Percentiles rank a stretch among this genome's conserved stretches.
Evolutionary conservation across 1,140 invertebrate genomes (phyloP).

Genomic region (Leptinotarsa undecemlineata): DNA sequence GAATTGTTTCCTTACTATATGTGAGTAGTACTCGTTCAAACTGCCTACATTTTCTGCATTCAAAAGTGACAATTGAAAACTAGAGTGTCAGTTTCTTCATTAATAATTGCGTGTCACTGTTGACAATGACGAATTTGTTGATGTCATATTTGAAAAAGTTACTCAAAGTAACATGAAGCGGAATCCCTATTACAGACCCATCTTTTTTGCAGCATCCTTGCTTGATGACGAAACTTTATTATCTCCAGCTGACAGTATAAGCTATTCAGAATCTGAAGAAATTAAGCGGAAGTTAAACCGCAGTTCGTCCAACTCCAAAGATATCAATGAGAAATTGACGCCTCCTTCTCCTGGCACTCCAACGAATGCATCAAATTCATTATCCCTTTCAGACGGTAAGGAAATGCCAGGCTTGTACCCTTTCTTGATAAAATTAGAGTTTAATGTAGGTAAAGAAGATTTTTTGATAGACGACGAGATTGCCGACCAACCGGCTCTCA

Average conservation of each 20-base stretch:
- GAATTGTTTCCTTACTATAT: no score
- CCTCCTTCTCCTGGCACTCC: slow-evolving; percentile 67
- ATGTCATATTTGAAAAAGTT: no score
- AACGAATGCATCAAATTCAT: slow-evolving; percentile 75
- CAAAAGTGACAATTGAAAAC: no score
- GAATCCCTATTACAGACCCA: no score
- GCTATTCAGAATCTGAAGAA: slow-evolving; percentile 65
- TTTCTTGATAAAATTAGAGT: background rate
- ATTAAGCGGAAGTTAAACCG: slow-evolving; percentile 50
- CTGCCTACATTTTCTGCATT: no score
- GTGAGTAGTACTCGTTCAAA: no score
- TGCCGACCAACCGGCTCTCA: slow-evolving; percentile 82
- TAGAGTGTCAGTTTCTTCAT: no score
- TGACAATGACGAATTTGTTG: background rate
- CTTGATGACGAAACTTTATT: slow-evolving; percentile 70
- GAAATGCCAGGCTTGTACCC: background rate
- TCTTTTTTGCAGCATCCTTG: slow-evolving; percentile 42
- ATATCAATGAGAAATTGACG: slow-evolving; percentile 52
- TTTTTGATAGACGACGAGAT: slow-evolving; percentile 89
- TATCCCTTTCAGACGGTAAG: slow-evolving; percentile 71
- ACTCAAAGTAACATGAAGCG: no score
- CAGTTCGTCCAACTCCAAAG: slow-evolving; percentile 53
- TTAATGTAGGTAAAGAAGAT: slow-evolving; percentile 65
- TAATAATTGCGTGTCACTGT: background rate
- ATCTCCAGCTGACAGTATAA: slow-evolving; percentile 77